Evolutionary conservation across 2,797 vertebrate species (phyloP), one percentile per base, ranked within the genome.

Genomic region (Pachyuromys duprasi): DNA sequence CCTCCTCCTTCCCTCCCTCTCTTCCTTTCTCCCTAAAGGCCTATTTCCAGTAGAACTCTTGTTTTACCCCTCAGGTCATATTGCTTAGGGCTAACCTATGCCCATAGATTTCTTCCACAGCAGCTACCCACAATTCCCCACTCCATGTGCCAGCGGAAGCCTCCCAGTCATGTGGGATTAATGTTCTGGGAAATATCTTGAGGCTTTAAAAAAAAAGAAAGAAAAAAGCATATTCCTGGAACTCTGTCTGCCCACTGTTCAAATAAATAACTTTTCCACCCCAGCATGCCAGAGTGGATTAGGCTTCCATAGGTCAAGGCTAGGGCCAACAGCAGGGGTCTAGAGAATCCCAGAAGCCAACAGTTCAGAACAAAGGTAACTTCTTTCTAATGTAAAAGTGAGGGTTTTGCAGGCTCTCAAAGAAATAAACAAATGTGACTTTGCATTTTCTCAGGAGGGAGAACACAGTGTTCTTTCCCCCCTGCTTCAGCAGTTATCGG

Each of bases 311-410:
- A 90, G 96, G 96, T 97, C 97, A 97, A 97, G 94, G 89, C 49
- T 87, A 96, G 95, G 96, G 90, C 94, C 95, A 95, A 39, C 96
- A 93, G 96, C 96, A 96, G 96, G 94, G 81, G 57, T 93, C 67
- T 78, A 90, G 15, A 95, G 92, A 97, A 83, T 31, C 86, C 90
- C 60, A 80, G 78, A 92, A 87, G 89, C 69, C 79, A 79, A 93
- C 86, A 81, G 88, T 81, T 93, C 95, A 78, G 53, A 49, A 84
- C 55, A 96, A 70, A 87, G 91, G 89, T 78, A 74, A 80, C 49
- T 91, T 95, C 97, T 97, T 97, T 97, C 93, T 62, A 78, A 95
- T 95, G 96, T 95, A 97, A 97, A 97, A 96, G 49, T 93, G 82
- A 94, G 24, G 96, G 55, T 95, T 95, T 94, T 24, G 53, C 82